Conservation (phyloP, 2,888 invertebrate genomes). For the Epirrhoe tristata region DNA sequence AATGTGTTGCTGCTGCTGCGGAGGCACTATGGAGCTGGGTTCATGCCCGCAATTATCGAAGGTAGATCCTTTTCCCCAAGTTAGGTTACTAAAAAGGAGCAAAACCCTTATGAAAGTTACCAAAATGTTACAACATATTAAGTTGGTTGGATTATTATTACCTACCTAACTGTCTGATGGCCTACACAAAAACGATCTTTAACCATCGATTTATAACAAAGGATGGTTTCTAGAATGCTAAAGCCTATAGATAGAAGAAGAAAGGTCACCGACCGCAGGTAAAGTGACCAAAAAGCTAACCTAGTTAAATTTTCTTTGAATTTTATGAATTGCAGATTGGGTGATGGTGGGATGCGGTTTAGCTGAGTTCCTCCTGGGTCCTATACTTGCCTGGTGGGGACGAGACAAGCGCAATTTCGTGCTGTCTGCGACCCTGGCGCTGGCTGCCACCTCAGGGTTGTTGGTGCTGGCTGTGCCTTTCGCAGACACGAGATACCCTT, state of each 20-base stretch:
- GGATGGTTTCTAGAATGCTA: too few relatives aligned
- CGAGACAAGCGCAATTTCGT: constrained; percentile 57
- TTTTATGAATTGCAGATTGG: constrained; percentile 59
- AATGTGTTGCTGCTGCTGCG: constrained; percentile 67
- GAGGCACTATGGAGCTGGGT: constrained; percentile 64
- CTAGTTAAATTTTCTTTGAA: background rate
- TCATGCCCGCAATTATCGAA: constrained; percentile 58
- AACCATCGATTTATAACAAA: too few relatives aligned
- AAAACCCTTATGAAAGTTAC: too few relatives aligned
- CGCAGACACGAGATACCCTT: constrained; percentile 48
- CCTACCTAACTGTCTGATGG: too few relatives aligned
- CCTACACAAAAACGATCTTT: too few relatives aligned
- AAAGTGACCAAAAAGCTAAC: too few relatives aligned
- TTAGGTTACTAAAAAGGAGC: too few relatives aligned
- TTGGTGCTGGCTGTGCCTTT: constrained; percentile 70
- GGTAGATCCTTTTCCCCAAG: constrained; percentile 49
- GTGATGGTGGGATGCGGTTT: constrained; percentile 60
- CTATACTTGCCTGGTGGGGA: constrained; percentile 67
- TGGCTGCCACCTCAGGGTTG: constrained; percentile 53
- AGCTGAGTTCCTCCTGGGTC: constrained; percentile 61
- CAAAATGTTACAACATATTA: too few relatives aligned
- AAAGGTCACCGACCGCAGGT: too few relatives aligned
- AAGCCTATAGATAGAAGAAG: too few relatives aligned
- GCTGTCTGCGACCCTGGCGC: constrained; percentile 58
- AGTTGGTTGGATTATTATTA: too few relatives aligned